phyloP scores from a whole-genome alignment of 1,140 invertebrate species.

The Drosophila lacertosa region DNA sequence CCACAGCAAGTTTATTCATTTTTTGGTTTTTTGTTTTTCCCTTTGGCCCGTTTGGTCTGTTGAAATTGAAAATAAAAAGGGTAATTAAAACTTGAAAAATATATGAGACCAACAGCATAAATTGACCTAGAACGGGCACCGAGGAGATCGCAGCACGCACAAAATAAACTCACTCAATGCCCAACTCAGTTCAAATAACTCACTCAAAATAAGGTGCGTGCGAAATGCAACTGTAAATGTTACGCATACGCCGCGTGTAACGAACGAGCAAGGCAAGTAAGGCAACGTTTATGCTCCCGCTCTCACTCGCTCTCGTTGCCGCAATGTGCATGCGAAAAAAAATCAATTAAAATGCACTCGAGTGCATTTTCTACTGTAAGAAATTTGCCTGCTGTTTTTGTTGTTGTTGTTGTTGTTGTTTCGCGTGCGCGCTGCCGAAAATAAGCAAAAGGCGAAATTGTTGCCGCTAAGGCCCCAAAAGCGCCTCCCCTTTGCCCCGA shows the following conservation, averaged over 20 bases:
- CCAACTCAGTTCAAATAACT: conserved; percentile 2
- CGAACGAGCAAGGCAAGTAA: conserved; percentile 43
- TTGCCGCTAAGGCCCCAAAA: conserved; percentile 21
- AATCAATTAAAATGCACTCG: conserved; percentile 82
- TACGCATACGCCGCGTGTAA: conserved; percentile 73
- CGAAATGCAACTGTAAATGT: conserved; percentile 67
- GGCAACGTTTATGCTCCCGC: conserved; percentile 7
- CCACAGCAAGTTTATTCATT: conserved; percentile 51
- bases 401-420: conserved; percentile 29
- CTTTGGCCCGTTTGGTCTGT: conserved; percentile 59
- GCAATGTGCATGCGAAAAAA: conserved; percentile 50
- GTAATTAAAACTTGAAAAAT: conserved; percentile 79
- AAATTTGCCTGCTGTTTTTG: conserved; percentile 3
- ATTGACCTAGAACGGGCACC: conserved; percentile 61
- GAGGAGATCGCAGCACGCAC: conserved; percentile 19
- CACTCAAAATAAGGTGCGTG: conserved; percentile 50
- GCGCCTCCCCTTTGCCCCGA: not conserved
- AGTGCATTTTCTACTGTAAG: conserved; percentile 50
- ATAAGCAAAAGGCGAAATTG: conserved; percentile 63
- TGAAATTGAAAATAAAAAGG: conserved; percentile 63
- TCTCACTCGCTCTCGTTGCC: conserved; percentile 14
- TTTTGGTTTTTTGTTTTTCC: not conserved
- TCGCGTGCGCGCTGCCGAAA: conserved; percentile 40
- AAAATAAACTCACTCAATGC: not conserved
- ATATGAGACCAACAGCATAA: conserved; percentile 42